Evolutionary conservation across 2,797 vertebrate genomes (phyloP), one percentile per base, ranked within the genome.

Genomic region (Muscicapa striata): DNA sequence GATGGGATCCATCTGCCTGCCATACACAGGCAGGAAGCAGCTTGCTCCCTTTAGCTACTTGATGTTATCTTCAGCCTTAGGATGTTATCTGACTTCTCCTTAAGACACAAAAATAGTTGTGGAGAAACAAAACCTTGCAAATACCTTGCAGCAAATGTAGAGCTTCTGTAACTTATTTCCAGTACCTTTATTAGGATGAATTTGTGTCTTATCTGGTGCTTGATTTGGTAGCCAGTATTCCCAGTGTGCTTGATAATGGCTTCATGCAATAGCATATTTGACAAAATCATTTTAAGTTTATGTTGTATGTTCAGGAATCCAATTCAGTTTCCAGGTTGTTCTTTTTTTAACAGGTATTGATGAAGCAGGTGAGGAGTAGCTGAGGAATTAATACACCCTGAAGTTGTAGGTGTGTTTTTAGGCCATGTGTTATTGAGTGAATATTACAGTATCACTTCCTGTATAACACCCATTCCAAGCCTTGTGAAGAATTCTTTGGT

Each of bases 31-130:
- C 24, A 89, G 67, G 79, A 89, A 88, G 27, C 76, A 88, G n/a
- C 38, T 45, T 75, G 57, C 13, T 92, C 20, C 34, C n/a, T 74
- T 78, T 34, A 55, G 62, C 82, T 70, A 5, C n/a, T 41, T 72
- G 30, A 87, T 89, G 41, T 94, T 92, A 82, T 80, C 76, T 93
- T 85, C 83, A 93, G 46, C 54, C 76, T 90, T 62, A 58, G 72
- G 57, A 77, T 93, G 27, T 77, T 73, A 81, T 45, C 74, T 75
- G 58, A 63, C 43, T 74, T 80, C 66, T 78, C 78, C 70, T 72
- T 90, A 69, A 78, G 58, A 81, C 20, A 15, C 14, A 40, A 66
- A 88, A 84, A 67, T 61, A 49, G 41, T 26, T 88, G 3, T 68
- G 45, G 48, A 82, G 57, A 81, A 87, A 73, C 24, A 79, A 66